Base-by-base conservation (phyloP, 2,888 invertebrate species). In the Apamea monoglypha region DNA sequence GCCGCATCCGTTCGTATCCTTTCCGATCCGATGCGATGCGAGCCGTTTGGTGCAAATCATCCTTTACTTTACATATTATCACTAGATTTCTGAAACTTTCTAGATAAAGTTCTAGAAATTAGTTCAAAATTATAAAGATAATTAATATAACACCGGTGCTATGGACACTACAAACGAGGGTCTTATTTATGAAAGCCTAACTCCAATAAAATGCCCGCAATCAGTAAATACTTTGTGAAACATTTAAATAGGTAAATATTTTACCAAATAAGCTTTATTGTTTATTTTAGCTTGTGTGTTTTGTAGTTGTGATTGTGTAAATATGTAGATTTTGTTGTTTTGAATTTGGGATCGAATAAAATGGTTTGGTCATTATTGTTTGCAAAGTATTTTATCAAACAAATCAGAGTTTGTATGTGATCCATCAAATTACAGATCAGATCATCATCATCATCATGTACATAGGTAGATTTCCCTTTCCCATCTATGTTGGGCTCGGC, bases 101-200 rank as follows among this genome's bases (percentile, higher is more conserved):
- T 61, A 68, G 36, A 78, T 74, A 82, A 81, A 40, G 14, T 70
- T 64, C 21, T 71, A 29, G 18, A 64, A 81, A 73, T 71, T 61
- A 75, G 76, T 56, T 74, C 56, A 69, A 84, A 86, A 81, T 85
- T 79, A 88, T 85, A 87, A n/a, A 87, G 85, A 76, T 81, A 83
- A 89, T 89, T 86, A 89, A 90, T 91, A 90, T 90, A 87, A 90
- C 87, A 90, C 91, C 81, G 84, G 77, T 78, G 85, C 79, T 85
- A 87, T 86, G 80, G 84, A 81, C 79, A 83, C 78, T 87, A 89
- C 89, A 90, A 92, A 92, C 89, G 87, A 91, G 91, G 92, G 90
- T 91, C 87, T 89, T 91, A 92, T 92, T 92, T 92, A 92, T 92
- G 90, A 87, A 89, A 91, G 92, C 90, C 76, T 12, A 75, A 67